Conservation (phyloP, 2,113 vertebrate species). For the Tonatia bakeri region DNA sequence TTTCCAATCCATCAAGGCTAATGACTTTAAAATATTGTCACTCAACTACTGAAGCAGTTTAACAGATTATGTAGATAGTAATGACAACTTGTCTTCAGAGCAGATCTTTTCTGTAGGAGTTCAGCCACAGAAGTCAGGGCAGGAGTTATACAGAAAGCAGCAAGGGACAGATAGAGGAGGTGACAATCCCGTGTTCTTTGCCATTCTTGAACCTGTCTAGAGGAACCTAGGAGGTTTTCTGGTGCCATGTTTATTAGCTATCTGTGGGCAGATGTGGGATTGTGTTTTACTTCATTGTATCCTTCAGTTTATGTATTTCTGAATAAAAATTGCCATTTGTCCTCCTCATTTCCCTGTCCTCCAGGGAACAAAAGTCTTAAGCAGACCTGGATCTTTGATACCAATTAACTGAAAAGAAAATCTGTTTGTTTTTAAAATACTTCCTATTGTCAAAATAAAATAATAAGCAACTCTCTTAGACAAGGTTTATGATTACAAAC, state of each 20-base stretch:
- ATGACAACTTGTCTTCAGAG: conserved; percentile 68
- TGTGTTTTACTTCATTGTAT: not conserved
- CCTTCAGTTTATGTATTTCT: not conserved
- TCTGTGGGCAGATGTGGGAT: not conserved
- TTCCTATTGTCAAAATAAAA: not conserved
- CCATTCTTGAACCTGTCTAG: not conserved
- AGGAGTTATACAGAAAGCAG: not conserved
- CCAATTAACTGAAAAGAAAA: not conserved
- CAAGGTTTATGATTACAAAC: not conserved
- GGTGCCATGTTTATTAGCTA: not conserved
- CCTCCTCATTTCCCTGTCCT: fast-evolving
- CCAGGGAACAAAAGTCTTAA: not conserved
- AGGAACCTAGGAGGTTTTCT: not conserved
- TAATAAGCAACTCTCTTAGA: not conserved
- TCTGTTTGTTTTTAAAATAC: not conserved
- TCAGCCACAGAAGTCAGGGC: conserved; percentile 12
- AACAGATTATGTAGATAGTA: conserved; percentile 71
- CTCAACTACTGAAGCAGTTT: conserved; percentile 68
- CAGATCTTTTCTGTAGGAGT: conserved; percentile 38
- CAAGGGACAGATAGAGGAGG: not conserved
- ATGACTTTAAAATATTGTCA: conserved; percentile 82
- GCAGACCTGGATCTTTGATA: not conserved
- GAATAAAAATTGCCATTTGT: not conserved
- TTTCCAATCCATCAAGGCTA: conserved; percentile 81
- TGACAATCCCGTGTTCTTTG: not conserved